phyloP scores from a whole-genome alignment of 2,113 vertebrate genomes.

The Neodon shergylaensis region DNA sequence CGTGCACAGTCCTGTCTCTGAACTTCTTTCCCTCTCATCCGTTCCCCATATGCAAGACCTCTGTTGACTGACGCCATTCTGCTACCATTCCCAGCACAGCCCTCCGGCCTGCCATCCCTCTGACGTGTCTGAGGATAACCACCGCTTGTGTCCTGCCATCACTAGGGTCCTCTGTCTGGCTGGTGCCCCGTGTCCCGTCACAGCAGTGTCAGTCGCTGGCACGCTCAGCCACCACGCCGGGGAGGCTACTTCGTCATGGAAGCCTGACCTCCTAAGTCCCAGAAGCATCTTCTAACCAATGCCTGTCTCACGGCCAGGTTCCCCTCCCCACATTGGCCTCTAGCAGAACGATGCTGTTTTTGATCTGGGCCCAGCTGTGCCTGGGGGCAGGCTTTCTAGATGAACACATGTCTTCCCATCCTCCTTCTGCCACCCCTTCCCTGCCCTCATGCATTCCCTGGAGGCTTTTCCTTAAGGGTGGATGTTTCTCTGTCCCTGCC shows the following conservation, averaged over 20 bases:
- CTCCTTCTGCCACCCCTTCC: background rate
- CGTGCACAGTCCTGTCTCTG: too few relatives aligned
- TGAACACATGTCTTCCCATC: background rate
- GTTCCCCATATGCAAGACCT: background rate
- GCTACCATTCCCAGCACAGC: background rate
- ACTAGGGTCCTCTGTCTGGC: background rate
- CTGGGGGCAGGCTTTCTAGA: background rate
- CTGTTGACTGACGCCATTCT: background rate
- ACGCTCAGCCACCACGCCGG: background rate
- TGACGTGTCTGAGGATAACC: background rate
- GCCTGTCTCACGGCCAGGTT: background rate
- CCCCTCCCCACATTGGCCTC: background rate
- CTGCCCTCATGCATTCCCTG: background rate
- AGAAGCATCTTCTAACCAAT: background rate
- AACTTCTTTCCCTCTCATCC: background rate
- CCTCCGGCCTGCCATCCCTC: background rate
- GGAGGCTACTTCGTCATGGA: background rate
- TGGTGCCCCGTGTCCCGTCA: background rate
- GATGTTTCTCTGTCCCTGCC: background rate
- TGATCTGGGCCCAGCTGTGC: fast-evolving
- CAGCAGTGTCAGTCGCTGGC: background rate
- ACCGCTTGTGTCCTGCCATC: background rate
- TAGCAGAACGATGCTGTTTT: background rate
- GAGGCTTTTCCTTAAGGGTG: background rate
- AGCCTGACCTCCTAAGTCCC: background rate